Evolutionary conservation across 2,113 vertebrate genomes (phyloP).

Genomic region (Lates calcarifer): DNA sequence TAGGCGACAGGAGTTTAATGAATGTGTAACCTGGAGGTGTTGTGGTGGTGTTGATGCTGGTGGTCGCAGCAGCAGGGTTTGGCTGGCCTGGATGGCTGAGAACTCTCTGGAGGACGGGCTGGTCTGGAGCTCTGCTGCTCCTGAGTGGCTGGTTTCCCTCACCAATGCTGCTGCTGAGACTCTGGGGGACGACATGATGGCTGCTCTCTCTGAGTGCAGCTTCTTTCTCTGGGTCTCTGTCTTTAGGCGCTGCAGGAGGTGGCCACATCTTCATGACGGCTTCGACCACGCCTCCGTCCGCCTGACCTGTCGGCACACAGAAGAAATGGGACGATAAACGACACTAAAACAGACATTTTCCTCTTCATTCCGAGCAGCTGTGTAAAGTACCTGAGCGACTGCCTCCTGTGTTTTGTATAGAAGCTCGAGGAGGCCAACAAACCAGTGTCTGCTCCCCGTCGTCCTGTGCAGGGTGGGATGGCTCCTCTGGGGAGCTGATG

Average conservation of each 20-base stretch:
- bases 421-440: slow-evolving; percentile 84
- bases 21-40: slow-evolving; percentile 68
- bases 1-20: neutral
- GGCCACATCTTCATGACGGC: slow-evolving; percentile 86
- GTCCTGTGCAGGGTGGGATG: slow-evolving; percentile 28
- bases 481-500: slow-evolving; percentile 53
- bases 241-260: slow-evolving; percentile 78
- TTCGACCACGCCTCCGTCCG: slow-evolving; percentile 63
- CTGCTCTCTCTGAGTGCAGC: neutral
- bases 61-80: neutral
- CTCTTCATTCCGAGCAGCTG: rapidly evolving
- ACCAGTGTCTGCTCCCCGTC: slow-evolving; percentile 74
- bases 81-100: slow-evolving; percentile 24
- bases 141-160: slow-evolving; percentile 32
- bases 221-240: slow-evolving; percentile 52
- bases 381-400: slow-evolving; percentile 58
- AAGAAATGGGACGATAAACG: neutral
- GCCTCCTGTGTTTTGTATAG: slow-evolving; percentile 61
- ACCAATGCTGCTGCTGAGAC: neutral
- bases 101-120: neutral
- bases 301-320: slow-evolving; percentile 36
- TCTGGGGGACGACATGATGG: neutral
- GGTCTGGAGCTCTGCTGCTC: slow-evolving; percentile 35
- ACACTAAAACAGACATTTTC: too few relatives aligned
- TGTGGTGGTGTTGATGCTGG: neutral